A percentile compares a stretch with the other conserved stretches of the same genome.
phyloP scores from a whole-genome alignment of 2,113 vertebrate species.

The Lucifuga dentata region DNA sequence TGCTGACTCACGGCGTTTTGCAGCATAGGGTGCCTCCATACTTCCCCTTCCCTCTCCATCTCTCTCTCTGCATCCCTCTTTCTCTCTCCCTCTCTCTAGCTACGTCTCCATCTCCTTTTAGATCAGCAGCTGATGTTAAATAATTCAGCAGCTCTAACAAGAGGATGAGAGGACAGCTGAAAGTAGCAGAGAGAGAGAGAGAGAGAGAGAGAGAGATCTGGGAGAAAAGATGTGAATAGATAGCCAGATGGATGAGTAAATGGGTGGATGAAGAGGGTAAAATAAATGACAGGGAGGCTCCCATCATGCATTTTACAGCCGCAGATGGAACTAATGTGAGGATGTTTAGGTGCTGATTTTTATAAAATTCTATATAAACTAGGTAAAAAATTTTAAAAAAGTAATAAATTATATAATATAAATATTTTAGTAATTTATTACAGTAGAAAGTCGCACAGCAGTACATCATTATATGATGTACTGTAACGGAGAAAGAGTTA shows the following conservation, averaged over 20 bases:
- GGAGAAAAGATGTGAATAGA: slow-evolving; percentile 44
- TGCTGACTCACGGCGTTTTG: slow-evolving; percentile 70
- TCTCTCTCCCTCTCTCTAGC: slow-evolving; percentile 31
- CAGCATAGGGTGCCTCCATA: slow-evolving; percentile 46
- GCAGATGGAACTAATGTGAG: no score
- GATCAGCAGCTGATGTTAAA: slow-evolving; percentile 71
- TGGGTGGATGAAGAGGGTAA: slow-evolving; percentile 31
- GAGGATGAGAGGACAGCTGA: slow-evolving; percentile 50
- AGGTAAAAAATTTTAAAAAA: no score
- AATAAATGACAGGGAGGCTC: slow-evolving; percentile 27
- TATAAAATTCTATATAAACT: no score
- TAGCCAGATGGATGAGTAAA: slow-evolving; percentile 50
- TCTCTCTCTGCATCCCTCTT: slow-evolving; percentile 4
- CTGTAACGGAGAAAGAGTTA: not conserved
- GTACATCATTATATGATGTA: no score
- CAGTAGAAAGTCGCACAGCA: no score
- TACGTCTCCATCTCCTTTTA: no score
- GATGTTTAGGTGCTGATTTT: slow-evolving; percentile 38
- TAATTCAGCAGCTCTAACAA: slow-evolving; percentile 73
- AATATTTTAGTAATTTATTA: no score
- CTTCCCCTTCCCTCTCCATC: slow-evolving; percentile 29
- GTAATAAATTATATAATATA: no score
- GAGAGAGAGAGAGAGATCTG: slow-evolving; percentile 12
- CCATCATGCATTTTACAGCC: slow-evolving; percentile 43
- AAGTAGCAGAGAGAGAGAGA: no score